Conservation (phyloP, 2,113 vertebrate genomes). For the Pseudois nayaur region DNA sequence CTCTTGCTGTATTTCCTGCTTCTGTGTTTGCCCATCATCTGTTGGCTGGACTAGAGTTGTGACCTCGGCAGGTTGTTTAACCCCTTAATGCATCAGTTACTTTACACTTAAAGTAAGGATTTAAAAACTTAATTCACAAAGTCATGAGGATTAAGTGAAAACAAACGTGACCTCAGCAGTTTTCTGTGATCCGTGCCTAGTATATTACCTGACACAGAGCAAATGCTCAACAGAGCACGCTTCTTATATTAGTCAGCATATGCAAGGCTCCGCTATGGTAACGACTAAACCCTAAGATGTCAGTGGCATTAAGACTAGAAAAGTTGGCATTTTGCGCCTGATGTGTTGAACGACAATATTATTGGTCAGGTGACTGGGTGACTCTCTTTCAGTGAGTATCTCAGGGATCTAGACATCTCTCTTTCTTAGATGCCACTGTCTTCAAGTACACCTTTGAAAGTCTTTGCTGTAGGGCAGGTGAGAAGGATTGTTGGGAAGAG, state of each 20-base stretch:
- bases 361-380: background rate
- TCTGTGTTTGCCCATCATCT: background rate
- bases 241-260: background rate
- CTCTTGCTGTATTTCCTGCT: background rate
- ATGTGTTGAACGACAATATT: background rate
- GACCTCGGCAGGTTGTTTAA: background rate
- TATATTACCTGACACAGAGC: background rate
- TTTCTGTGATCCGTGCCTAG: background rate
- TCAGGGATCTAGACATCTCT: background rate
- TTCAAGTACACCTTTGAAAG: background rate
- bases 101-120: background rate
- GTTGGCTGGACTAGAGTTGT: background rate
- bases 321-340: background rate
- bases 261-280: background rate
- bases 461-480: background rate
- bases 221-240: rapidly evolving
- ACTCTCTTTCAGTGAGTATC: background rate
- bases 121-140: background rate
- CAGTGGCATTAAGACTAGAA: background rate
- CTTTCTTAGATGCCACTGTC: background rate
- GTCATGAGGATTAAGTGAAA: background rate
- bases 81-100: background rate
- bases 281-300: background rate
- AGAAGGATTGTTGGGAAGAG: background rate
- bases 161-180: background rate